Evolutionary conservation across 1,140 invertebrate species (phyloP).

Genomic region (Sycophila sp.): DNA sequence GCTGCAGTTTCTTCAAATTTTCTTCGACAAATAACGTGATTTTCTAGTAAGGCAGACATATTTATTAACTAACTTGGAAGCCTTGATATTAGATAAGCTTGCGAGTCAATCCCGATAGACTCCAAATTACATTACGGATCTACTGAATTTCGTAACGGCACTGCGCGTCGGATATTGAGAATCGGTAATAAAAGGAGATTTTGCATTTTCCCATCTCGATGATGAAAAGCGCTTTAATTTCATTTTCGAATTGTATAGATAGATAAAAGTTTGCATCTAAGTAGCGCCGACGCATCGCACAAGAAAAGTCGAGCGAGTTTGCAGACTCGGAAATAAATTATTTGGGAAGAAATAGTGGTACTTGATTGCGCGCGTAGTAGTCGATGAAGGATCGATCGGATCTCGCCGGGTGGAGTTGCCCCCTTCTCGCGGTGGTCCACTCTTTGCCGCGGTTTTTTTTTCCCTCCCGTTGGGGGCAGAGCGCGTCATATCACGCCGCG

Average conservation of each 20-base stretch:
- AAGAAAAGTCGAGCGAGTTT: neutral
- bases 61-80: neutral
- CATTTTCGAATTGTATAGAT: constrained; percentile 16
- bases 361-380: constrained; percentile 11
- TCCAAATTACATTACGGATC: neutral
- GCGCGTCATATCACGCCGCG: constrained; percentile 42
- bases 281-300: neutral
- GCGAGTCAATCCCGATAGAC: constrained; percentile 3
- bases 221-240: constrained; percentile 15
- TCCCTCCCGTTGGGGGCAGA: neutral
- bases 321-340: constrained; percentile 24
- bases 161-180: constrained; percentile 11
- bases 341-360: constrained; percentile 29
- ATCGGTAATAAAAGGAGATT: constrained; percentile 16
- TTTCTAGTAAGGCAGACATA: neutral
- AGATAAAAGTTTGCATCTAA: neutral
- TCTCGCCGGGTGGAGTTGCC: constrained; percentile 4
- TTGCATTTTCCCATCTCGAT: neutral
- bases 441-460: constrained; percentile 11
- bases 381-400: constrained; percentile 37
- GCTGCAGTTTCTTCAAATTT: too few relatives aligned
- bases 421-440: neutral
- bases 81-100: neutral
- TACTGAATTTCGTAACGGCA: neutral
- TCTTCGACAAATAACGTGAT: neutral